These are phyloP conservation scores for Venusia cambrica DNA, from an alignment of 2,888 invertebrate genomes.

Conservation along the genomic window DNA sequence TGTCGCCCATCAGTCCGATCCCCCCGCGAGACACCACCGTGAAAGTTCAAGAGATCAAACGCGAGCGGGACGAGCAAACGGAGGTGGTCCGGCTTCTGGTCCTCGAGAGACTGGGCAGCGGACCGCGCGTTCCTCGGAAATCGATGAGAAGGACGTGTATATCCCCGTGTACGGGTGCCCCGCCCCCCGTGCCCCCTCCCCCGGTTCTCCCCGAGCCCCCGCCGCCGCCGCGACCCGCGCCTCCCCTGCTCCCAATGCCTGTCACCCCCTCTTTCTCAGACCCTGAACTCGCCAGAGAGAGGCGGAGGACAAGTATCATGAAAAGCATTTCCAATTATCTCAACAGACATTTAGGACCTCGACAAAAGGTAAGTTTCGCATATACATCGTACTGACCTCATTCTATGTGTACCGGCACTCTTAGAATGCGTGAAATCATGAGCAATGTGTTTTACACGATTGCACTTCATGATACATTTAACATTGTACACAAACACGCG, in stretches of 20 bases:
- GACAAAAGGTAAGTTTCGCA: slow-evolving; percentile 75
- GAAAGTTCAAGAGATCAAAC: slow-evolving; percentile 27
- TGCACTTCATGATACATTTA: slow-evolving; percentile 14
- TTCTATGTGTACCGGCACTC: no score
- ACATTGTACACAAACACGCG: slow-evolving; percentile 20
- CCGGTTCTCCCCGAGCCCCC: slow-evolving; percentile 40
- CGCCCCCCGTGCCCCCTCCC: slow-evolving; percentile 56
- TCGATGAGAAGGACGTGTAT: slow-evolving; percentile 13
- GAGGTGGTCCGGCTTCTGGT: slow-evolving; percentile 91
- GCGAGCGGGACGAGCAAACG: slow-evolving; percentile 84
- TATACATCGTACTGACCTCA: neutral
- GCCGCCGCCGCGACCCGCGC: slow-evolving; percentile 47
- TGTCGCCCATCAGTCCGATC: slow-evolving; percentile 60
- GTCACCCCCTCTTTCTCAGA: slow-evolving; percentile 78
- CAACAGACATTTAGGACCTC: slow-evolving; percentile 85
- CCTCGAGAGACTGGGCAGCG: slow-evolving; percentile 85
- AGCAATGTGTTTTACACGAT: neutral
- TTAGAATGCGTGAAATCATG: no score
- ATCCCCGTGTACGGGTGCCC: slow-evolving; percentile 27
- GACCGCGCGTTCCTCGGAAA: slow-evolving; percentile 41
- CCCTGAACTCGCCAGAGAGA: slow-evolving; percentile 79
- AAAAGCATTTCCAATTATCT: slow-evolving; percentile 92
- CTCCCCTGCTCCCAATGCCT: slow-evolving; percentile 50
- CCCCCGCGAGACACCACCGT: slow-evolving; percentile 58
- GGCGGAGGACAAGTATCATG: slow-evolving; percentile 90